These are phyloP conservation scores for Pseudobourletiella spinata DNA, from an alignment of 1,140 invertebrate species.

Conservation along the genomic window DNA sequence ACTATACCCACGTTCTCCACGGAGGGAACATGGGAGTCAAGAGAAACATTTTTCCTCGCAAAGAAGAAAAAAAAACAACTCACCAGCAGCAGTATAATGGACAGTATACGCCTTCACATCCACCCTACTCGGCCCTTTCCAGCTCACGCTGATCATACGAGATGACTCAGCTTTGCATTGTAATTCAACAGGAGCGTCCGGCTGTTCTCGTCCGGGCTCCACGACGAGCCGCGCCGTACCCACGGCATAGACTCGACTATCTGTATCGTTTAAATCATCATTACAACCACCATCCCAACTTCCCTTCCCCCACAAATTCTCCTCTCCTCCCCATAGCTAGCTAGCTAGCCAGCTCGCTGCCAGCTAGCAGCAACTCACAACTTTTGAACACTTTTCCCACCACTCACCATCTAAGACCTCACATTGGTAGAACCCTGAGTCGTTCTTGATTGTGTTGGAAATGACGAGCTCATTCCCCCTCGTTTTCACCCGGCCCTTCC, in stretches of 20 bases:
- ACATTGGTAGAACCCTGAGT: constrained; percentile 34
- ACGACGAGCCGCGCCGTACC: constrained; percentile 27
- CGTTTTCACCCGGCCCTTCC: constrained; percentile 29
- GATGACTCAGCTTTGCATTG: constrained; percentile 11
- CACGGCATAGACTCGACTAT: constrained; percentile 21
- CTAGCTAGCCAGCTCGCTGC: too few relatives aligned
- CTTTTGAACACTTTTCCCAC: neutral
- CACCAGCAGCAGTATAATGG: constrained; percentile 20
- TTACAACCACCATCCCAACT: too few relatives aligned
- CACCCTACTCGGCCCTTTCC: neutral
- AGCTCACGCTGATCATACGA: constrained; percentile 17
- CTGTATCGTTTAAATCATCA: constrained; percentile 1
- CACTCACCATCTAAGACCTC: constrained; percentile 22
- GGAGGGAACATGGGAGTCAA: too few relatives aligned
- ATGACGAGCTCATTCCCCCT: constrained; percentile 30
- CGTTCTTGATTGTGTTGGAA: constrained; percentile 29
- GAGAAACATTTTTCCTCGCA: too few relatives aligned
- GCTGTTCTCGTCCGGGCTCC: constrained; percentile 8
- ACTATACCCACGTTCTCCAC: too few relatives aligned
- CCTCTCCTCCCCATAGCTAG: too few relatives aligned
- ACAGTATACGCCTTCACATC: constrained; percentile 16
- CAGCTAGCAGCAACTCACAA: too few relatives aligned
- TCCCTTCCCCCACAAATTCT: too few relatives aligned
- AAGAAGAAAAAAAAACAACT: too few relatives aligned
- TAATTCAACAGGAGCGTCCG: constrained; percentile 21